Conservation (phyloP, 1,140 invertebrate genomes). For the Brachionus calyciflorus region DNA sequence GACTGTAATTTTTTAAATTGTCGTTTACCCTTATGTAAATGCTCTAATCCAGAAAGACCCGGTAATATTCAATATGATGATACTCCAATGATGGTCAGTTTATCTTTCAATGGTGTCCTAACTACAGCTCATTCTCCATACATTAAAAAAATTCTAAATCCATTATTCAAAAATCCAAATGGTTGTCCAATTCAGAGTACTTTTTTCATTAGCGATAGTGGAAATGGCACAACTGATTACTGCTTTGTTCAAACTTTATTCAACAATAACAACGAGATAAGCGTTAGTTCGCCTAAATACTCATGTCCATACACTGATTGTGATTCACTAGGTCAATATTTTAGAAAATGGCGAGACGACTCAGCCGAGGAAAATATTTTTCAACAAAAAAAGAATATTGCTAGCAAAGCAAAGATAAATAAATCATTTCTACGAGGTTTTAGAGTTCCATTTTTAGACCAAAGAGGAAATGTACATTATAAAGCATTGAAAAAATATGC, state of each 20-base stretch:
- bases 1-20: slow-evolving; percentile 39
- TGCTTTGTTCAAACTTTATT: slow-evolving; percentile 34
- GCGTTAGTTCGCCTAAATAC: neutral
- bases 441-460: slow-evolving; percentile 3
- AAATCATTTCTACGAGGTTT: slow-evolving; percentile 24
- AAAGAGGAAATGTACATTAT: slow-evolving; percentile 21
- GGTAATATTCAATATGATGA: neutral
- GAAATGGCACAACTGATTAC: slow-evolving; percentile 25
- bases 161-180: slow-evolving; percentile 39
- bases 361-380: neutral
- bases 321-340: slow-evolving; percentile 4
- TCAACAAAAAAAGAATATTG: slow-evolving; percentile 23
- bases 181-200: slow-evolving; percentile 38
- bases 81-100: slow-evolving; percentile 33
- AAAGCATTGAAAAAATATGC: slow-evolving; percentile 22
- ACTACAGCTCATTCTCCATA: neutral
- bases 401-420: slow-evolving; percentile 6
- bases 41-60: slow-evolving; percentile 13
- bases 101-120: slow-evolving; percentile 10
- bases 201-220: slow-evolving; percentile 25
- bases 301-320: slow-evolving; percentile 44
- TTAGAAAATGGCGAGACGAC: neutral
- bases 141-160: slow-evolving; percentile 43
- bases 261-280: slow-evolving; percentile 43
- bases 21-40: slow-evolving; percentile 40